Conservation (phyloP, 2,113 vertebrate species). For the Hyaena hyaena region DNA sequence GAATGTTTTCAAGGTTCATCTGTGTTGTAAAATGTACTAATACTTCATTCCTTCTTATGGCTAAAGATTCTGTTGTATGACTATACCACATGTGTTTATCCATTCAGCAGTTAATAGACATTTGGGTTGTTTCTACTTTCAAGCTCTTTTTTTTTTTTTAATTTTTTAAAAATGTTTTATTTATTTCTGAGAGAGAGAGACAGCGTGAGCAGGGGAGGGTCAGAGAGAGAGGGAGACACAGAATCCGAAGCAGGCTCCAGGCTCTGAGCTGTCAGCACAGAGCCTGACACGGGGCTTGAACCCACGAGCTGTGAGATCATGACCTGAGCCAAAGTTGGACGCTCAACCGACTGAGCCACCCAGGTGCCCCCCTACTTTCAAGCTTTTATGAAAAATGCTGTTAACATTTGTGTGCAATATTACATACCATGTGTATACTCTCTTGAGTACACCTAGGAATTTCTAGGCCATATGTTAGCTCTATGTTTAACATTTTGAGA, state of each 20-base stretch:
- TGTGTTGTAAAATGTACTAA: background rate
- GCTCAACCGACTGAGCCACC: too few species aligned
- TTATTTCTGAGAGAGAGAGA: too few species aligned
- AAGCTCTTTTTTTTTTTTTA: background rate
- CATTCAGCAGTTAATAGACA: background rate
- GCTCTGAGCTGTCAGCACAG: too few species aligned
- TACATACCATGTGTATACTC: background rate
- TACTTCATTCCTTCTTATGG: background rate
- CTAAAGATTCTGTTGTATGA: background rate
- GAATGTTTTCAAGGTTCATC: background rate
- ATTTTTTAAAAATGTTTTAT: too few species aligned
- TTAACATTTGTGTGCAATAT: background rate
- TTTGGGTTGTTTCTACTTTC: background rate
- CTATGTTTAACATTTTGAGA: background rate
- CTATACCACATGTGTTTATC: background rate
- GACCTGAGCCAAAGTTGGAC: too few species aligned
- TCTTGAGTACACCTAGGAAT: background rate
- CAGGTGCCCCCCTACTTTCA: background rate
- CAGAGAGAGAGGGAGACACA: too few species aligned
- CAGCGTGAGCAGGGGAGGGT: too few species aligned
- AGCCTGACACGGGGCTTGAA: too few species aligned
- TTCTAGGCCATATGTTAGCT: background rate
- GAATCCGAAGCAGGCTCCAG: too few species aligned
- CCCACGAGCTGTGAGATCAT: too few species aligned
- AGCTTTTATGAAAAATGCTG: background rate